Evolutionary conservation across 53 echinoderm and acorn worm species (phyloP).

Genomic region (Pentamera pediparva): DNA sequence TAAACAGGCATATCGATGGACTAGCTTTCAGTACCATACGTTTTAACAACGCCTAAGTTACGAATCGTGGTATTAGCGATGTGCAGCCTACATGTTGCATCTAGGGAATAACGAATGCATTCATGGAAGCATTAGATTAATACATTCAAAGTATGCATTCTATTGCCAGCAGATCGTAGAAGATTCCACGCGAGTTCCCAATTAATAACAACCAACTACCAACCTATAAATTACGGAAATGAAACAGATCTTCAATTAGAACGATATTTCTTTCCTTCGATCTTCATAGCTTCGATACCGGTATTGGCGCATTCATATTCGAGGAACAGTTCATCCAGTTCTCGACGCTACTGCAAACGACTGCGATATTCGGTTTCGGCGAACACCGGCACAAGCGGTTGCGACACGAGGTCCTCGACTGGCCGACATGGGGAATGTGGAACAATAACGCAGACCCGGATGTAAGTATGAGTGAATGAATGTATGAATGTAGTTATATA

Average conservation of each 20-base stretch:
- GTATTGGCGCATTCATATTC: slow-evolving; percentile 68
- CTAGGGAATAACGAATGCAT: too few species aligned
- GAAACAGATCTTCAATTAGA: not conserved
- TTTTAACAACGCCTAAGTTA: too few species aligned
- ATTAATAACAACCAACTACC: not conserved
- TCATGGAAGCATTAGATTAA: too few species aligned
- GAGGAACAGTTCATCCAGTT: slow-evolving; percentile 90
- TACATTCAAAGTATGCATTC: too few species aligned
- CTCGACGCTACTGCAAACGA: slow-evolving; percentile 66
- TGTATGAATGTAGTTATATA: not conserved
- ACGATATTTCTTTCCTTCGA: not conserved
- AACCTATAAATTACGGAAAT: not conserved
- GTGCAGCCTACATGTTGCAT: too few species aligned
- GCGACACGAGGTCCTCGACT: slow-evolving; percentile 63
- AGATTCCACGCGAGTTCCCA: too few species aligned
- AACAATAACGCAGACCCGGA: slow-evolving; percentile 60
- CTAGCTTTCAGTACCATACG: too few species aligned
- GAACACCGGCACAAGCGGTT: slow-evolving; percentile 57
- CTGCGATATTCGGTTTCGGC: slow-evolving; percentile 74
- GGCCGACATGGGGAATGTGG: slow-evolving; percentile 81
- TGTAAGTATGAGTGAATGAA: slow-evolving; percentile 41
- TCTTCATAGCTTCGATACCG: slow-evolving; percentile 67
- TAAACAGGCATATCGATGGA: too few species aligned
- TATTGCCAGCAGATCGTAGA: too few species aligned
- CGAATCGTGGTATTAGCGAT: too few species aligned